Base-by-base conservation (phyloP, 92 coral and sea anemone genomes). In the Umimayanthus kanabou region DNA sequence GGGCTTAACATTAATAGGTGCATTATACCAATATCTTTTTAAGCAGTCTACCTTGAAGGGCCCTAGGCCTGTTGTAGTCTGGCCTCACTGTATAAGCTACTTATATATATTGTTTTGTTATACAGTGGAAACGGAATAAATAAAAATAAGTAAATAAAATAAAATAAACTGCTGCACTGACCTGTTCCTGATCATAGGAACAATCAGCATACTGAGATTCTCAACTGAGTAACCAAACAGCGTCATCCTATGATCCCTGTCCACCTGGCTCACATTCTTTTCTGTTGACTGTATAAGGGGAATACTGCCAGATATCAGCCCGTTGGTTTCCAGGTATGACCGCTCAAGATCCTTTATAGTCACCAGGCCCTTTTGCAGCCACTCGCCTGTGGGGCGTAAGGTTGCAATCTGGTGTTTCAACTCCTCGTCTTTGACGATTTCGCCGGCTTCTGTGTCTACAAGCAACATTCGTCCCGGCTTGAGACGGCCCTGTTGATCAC, bases 141-240 rank as follows among this genome's bases (percentile, higher is more conserved):
- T n/a, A n/a, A n/a, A n/a, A n/a, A n/a, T n/a, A n/a, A n/a, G n/a
- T n/a, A n/a, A n/a, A n/a, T n/a, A n/a, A n/a, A n/a, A n/a, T n/a
- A n/a, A n/a, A n/a, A n/a, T n/a, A n/a, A n/a, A n/a, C n/a, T n/a
- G n/a, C n/a, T 53, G 58, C 11, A 89, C 94, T 80, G 49, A 96
- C 99, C 93, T 96, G 92, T 96, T 93, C 40, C 91, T 89, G 15
- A 96, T 94, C 98, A 95, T 96, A 9, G 99, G 99, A 28, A 92
- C 92, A 39, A 96, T 93, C 88, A 96, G 81, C 93, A 96, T 79
- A 80, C 96, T 95, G 77, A 96, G 90, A 82, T 93, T 94, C 76
- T 96, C 99, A 9, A 95, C 94, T 45, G 99, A 93, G 88, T 95
- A 96, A 16, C 98, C 98, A 88, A 96, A 96, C 87, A 92, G 73